Percentiles rank a stretch among this genome's conserved stretches.
Conservation (phyloP, 1,140 invertebrate genomes). For the Ceratosolen fusciceps region DNA sequence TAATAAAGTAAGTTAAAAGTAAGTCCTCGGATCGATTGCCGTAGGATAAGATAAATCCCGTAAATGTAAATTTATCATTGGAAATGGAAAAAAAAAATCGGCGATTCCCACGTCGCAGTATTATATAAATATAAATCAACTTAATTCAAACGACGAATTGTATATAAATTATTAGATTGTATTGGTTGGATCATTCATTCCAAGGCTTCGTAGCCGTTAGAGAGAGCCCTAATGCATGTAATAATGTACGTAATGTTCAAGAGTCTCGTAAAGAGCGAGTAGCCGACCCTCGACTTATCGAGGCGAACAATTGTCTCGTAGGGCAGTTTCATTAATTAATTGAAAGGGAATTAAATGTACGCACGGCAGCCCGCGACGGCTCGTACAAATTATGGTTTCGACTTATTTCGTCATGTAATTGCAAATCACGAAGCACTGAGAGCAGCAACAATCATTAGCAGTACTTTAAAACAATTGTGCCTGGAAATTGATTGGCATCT, state of each 20-base stretch:
- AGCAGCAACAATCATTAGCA: neutral
- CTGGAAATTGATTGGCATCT: neutral
- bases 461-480: neutral
- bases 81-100: constrained; percentile 28
- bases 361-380: no score
- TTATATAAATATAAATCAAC: constrained; percentile 32
- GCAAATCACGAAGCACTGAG: neutral
- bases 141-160: constrained; percentile 33
- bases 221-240: constrained; percentile 25
- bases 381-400: no score
- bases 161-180: constrained; percentile 41
- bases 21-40: constrained; percentile 4
- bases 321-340: neutral
- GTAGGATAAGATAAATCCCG: constrained; percentile 5
- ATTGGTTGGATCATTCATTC: constrained; percentile 35
- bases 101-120: constrained; percentile 24
- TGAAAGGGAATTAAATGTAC: no score
- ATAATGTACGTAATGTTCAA: constrained; percentile 11
- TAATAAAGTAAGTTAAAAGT: no score
- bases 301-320: constrained; percentile 3
- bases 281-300: no score
- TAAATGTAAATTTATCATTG: constrained; percentile 33
- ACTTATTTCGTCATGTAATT: no score
- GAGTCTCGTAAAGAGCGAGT: neutral
- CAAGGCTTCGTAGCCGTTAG: constrained; percentile 11